These are phyloP conservation scores for Osmoderma eremita DNA, from an alignment of 2,888 invertebrate species.

Conservation along the genomic window DNA sequence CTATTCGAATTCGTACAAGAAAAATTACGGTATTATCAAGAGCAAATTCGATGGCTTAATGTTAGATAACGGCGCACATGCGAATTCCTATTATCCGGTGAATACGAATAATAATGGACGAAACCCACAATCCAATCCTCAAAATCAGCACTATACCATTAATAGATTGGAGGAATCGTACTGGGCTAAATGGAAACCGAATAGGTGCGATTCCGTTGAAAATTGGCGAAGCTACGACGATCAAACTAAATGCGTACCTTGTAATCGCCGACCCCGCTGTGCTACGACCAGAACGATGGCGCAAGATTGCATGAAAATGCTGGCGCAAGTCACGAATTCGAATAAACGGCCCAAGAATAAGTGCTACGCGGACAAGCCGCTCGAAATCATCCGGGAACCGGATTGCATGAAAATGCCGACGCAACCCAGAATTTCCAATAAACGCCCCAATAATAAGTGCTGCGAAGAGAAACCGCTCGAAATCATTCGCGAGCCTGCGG, in stretches of 20 bases:
- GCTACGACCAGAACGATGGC: conserved; percentile 8
- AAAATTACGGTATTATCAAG: conserved; percentile 30
- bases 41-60: conserved; percentile 35
- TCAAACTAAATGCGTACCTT: conserved; percentile 1
- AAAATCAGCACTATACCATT: neutral
- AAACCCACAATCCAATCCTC: neutral
- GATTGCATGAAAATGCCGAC: conserved; percentile 13
- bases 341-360: neutral
- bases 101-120: conserved; percentile 16
- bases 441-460: neutral
- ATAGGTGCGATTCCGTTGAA: conserved; percentile 34
- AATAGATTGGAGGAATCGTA: conserved; percentile 58
- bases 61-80: conserved; percentile 20
- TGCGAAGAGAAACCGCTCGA: conserved; percentile 29
- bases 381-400: too few species aligned
- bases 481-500: conserved; percentile 34
- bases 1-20: conserved; percentile 16
- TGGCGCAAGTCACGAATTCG: conserved; percentile 7
- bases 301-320: conserved; percentile 15
- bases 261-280: conserved; percentile 4
- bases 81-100: conserved; percentile 35
- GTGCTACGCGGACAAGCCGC: too few species aligned
- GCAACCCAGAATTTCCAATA: neutral
- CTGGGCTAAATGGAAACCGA: conserved; percentile 62
- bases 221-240: conserved; percentile 1